These are phyloP conservation scores for Quiscalus mexicanus DNA, from an alignment of 2,113 vertebrate species.

Conservation along the genomic window DNA sequence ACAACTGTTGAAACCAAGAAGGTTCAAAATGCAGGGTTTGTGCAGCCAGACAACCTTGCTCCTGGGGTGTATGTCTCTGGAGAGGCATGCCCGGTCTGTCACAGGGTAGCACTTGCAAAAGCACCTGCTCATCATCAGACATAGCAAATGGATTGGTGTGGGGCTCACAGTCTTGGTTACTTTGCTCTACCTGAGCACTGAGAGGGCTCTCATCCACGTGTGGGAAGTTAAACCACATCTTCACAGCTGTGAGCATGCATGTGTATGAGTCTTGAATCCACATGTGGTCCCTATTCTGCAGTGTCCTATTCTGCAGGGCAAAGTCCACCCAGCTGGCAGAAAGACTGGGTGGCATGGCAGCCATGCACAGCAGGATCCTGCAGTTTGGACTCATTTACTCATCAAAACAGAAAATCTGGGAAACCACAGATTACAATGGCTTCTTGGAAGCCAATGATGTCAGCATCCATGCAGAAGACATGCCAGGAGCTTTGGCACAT, in stretches of 20 bases:
- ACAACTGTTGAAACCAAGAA: not conserved
- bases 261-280: fast-evolving
- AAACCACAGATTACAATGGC: not conserved
- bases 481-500: not conserved
- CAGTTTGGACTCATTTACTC: not conserved
- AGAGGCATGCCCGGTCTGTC: not conserved
- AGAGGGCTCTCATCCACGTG: not conserved
- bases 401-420: not conserved
- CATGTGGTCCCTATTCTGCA: fast-evolving
- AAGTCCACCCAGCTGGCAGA: not conserved
- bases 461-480: not conserved
- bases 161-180: fast-evolving
- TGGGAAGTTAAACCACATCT: not conserved
- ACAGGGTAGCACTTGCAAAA: not conserved
- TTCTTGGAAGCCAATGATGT: not conserved
- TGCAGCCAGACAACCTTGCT: not conserved
- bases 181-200: not conserved
- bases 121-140: not conserved
- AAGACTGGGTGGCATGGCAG: fast-evolving
- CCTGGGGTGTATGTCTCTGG: fast-evolving
- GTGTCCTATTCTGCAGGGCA: fast-evolving
- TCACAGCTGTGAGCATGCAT: not conserved
- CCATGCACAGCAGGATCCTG: not conserved
- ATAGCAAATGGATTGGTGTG: not conserved
- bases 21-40: not conserved